Base-by-base conservation (phyloP, 2,113 vertebrate genomes). In the Aegypius monachus region DNA sequence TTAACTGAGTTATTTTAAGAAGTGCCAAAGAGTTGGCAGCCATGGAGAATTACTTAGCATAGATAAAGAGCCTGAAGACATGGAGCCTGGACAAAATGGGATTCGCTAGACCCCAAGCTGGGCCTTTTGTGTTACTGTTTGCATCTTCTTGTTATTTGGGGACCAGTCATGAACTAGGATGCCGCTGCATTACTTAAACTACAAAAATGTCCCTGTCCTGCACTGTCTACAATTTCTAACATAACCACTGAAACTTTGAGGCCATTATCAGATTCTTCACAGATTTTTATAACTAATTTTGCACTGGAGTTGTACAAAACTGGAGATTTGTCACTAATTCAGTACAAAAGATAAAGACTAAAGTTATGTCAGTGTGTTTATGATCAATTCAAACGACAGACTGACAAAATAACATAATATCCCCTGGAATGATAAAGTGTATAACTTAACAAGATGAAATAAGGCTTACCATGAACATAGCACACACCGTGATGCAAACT, bases 381-480 rank as follows among this genome's bases (percentile, higher is more conserved):
- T 27, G 53, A 63, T 34, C 1, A 38, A 70, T 90, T 92, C 17
- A 40, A 65, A 45, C 8, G 36, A 61, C 11, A 68, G 59, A 62
- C 12, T 23, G 38, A 48, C 53, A 66, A 79, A 70, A 63, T 10
- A 67, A 40, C 2, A 1, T 6, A 4, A 11, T 12, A 47, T 17
- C 5, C 17, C 31, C 61, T 36, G 40, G 34, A 89, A 72, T 29
- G 32, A 47, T 7, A 47, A 32, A 0, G 1, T 5, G 20, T 31
- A 2, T 34, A 81, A 86, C 36, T 58, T 77, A 61, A 40, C 10
- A 70, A 79, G 59, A 86, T 67, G 23, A 66, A 81, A 66, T 15
- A 40, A 82, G 48, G 55, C 80, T 97, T 97, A 97, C 95, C 95
- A 71, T 50, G 45, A 74, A 20, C 75, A 93, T 12, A 62, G 81